A percentile compares a stretch with the other conserved stretches of the same genome.
These are phyloP conservation scores for Oasisia sp. DNA, from an alignment of 2,888 invertebrate species.

Conservation along the genomic window DNA sequence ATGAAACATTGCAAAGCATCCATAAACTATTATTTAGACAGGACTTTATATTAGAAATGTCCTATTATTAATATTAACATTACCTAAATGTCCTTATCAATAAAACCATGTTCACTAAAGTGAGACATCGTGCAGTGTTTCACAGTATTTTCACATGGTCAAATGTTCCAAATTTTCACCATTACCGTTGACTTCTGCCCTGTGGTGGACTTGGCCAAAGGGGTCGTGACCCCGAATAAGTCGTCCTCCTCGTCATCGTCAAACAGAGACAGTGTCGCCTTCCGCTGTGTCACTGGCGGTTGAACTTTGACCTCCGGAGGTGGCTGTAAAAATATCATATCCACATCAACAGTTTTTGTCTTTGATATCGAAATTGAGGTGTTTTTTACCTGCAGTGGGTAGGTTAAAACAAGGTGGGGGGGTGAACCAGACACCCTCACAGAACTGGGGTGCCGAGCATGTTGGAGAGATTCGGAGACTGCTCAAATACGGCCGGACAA, in stretches of 20 bases:
- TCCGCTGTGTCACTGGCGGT: background rate
- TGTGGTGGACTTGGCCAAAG: background rate
- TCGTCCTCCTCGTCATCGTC: background rate
- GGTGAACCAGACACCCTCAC: too few species aligned
- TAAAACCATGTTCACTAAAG: background rate
- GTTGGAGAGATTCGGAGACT: too few species aligned
- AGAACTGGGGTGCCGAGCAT: too few species aligned
- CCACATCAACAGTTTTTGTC: too few species aligned
- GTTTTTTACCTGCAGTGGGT: too few species aligned
- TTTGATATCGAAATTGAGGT: too few species aligned
- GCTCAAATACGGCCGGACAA: too few species aligned
- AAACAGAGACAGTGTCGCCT: background rate
- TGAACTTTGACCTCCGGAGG: background rate
- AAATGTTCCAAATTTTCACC: background rate
- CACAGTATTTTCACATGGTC: background rate
- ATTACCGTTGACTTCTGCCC: background rate
- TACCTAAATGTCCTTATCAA: background rate
- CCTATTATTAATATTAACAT: background rate
- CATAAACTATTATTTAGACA: too few species aligned
- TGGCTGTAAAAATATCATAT: background rate
- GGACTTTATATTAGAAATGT: too few species aligned
- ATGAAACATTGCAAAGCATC: too few species aligned
- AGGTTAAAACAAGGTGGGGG: too few species aligned
- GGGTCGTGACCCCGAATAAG: background rate
- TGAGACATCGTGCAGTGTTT: background rate